A percentile compares a stretch with the other conserved stretches of the same genome.
These are phyloP conservation scores for Ypsolopha scabrella DNA, from an alignment of 2,888 invertebrate species.

Conservation along the genomic window DNA sequence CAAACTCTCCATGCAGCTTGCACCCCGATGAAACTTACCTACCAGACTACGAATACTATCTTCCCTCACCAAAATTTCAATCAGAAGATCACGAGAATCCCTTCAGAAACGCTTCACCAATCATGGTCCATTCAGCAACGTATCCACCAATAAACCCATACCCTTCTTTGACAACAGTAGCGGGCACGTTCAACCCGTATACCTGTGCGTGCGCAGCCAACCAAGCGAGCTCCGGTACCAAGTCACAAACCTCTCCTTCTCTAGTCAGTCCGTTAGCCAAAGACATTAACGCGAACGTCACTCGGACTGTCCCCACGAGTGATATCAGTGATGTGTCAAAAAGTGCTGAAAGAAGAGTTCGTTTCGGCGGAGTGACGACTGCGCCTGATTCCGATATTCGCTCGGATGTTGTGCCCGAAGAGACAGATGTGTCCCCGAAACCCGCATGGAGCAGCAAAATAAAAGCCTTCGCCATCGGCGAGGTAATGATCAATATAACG, in stretches of 20 bases:
- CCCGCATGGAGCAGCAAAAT: slow-evolving; percentile 66
- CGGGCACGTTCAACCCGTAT: slow-evolving; percentile 60
- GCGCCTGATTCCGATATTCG: slow-evolving; percentile 45
- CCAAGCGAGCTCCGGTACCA: slow-evolving; percentile 17
- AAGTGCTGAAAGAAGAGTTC: slow-evolving; percentile 64
- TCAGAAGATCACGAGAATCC: neutral
- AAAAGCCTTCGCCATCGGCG: slow-evolving; percentile 69
- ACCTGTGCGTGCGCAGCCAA: slow-evolving; percentile 46
- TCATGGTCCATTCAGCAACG: slow-evolving; percentile 55
- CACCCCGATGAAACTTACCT: slow-evolving; percentile 49
- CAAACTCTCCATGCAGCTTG: slow-evolving; percentile 56
- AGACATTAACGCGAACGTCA: slow-evolving; percentile 38
- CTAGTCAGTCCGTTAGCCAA: slow-evolving; percentile 38
- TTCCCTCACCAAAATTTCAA: slow-evolving; percentile 20
- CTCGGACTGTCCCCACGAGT: slow-evolving; percentile 26
- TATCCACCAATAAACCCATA: slow-evolving; percentile 60
- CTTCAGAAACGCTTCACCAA: slow-evolving; percentile 31
- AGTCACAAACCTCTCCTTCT: slow-evolving; percentile 23
- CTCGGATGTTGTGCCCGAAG: slow-evolving; percentile 22
- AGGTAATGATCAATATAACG: slow-evolving; percentile 63
- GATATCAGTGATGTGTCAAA: slow-evolving; percentile 35
- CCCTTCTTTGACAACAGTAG: slow-evolving; percentile 59
- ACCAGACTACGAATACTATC: slow-evolving; percentile 24
- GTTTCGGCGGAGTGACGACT: slow-evolving; percentile 57
- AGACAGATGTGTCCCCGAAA: slow-evolving; percentile 48